phyloP scores from a whole-genome alignment of 2,113 vertebrate genomes.

The Antechinus stuartii region DNA sequence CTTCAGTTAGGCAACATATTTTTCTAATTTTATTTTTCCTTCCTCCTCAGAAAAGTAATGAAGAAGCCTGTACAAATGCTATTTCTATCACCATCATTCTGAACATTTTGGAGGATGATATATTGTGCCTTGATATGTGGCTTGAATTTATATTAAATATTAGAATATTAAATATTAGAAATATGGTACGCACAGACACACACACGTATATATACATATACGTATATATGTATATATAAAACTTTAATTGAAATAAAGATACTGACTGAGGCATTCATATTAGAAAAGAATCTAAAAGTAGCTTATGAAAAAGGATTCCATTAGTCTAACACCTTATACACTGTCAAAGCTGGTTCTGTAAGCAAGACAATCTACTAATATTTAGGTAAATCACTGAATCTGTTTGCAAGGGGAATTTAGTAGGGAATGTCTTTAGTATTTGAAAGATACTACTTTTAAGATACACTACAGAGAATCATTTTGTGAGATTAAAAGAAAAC shows the following conservation, averaged over 20 bases:
- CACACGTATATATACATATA: too few species aligned
- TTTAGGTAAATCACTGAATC: background rate
- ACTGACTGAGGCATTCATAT: background rate
- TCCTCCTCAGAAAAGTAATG: background rate
- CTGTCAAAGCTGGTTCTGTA: background rate
- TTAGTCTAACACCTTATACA: background rate
- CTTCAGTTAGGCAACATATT: background rate
- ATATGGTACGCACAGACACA: background rate
- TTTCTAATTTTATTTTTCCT: background rate
- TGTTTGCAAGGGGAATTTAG: background rate
- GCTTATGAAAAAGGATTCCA: background rate
- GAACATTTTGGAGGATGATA: background rate
- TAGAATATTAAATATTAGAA: background rate
- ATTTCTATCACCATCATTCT: background rate
- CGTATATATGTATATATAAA: background rate
- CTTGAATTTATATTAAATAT: background rate
- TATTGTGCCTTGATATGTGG: too few species aligned
- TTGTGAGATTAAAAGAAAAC: background rate
- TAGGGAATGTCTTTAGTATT: background rate
- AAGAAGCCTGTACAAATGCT: background rate
- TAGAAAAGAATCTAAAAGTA: background rate
- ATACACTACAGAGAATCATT: background rate
- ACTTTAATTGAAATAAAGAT: background rate
- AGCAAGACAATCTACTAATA: background rate
- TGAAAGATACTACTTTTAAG: background rate